These are phyloP conservation scores for Andricus curvator DNA, from an alignment of 2,888 invertebrate species.

Conservation along the genomic window DNA sequence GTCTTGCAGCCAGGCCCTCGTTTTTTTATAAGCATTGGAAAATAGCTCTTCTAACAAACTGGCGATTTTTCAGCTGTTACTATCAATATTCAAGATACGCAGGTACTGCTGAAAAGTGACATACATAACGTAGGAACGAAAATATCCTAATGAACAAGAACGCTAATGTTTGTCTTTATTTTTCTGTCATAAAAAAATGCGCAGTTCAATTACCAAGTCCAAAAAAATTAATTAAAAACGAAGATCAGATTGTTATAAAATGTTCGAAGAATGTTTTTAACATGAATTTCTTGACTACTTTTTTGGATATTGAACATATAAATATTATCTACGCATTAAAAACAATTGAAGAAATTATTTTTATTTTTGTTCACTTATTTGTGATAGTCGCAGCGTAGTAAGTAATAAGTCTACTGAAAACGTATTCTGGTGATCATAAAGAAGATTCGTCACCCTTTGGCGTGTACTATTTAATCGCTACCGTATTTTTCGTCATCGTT, in stretches of 20 bases:
- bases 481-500: slow-evolving; percentile 12
- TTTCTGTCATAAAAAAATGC: too few species aligned
- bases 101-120: neutral
- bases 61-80: neutral
- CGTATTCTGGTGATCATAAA: slow-evolving; percentile 45
- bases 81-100: neutral
- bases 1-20: neutral
- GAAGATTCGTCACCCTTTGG: slow-evolving; percentile 49
- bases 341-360: neutral
- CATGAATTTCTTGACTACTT: too few species aligned
- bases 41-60: neutral
- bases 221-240: too few species aligned
- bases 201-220: too few species aligned
- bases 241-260: too few species aligned
- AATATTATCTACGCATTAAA: too few species aligned
- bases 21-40: neutral
- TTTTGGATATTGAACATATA: too few species aligned
- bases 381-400: neutral
- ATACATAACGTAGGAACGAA: too few species aligned
- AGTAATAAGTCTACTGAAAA: slow-evolving; percentile 21
- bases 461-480: slow-evolving; percentile 34
- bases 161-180: too few species aligned
- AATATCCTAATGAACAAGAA: too few species aligned
- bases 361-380: neutral
- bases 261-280: too few species aligned